Evolutionary conservation across 2,113 vertebrate genomes (phyloP).

Genomic region (Tyto alba): DNA sequence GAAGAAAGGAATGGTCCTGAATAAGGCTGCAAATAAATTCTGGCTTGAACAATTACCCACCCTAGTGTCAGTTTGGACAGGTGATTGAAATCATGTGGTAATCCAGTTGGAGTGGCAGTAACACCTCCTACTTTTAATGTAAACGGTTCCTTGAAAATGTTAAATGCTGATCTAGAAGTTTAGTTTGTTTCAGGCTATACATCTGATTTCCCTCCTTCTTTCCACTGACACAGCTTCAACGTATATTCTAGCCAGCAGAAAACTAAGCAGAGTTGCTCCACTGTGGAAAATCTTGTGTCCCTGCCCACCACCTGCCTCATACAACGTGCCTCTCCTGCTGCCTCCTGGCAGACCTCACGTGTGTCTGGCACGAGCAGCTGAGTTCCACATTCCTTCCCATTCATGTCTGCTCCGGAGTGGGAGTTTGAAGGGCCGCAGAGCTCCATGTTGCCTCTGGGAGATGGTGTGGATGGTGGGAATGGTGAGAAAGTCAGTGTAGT

Average conservation of each 20-base stretch:
- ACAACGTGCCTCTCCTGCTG: background rate
- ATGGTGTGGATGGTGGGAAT: background rate
- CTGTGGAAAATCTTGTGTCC: background rate
- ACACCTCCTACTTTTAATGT: background rate
- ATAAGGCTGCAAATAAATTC: background rate
- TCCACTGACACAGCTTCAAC: background rate
- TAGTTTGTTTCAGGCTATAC: background rate
- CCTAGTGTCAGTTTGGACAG: background rate
- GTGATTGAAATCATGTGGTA: background rate
- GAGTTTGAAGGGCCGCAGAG: background rate
- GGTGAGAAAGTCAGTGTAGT: background rate
- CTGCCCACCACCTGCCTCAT: background rate
- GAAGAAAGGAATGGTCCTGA: background rate
- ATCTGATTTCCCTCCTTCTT: background rate
- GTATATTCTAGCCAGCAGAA: conserved; percentile 19
- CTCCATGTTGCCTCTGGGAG: background rate
- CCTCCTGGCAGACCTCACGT: conserved; percentile 11
- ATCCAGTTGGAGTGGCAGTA: background rate
- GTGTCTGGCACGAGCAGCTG: background rate
- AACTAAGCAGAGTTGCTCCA: background rate
- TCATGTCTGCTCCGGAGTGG: background rate
- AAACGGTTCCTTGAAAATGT: background rate
- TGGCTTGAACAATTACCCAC: background rate
- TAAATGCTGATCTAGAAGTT: background rate
- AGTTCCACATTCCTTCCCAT: background rate